phyloP scores from a whole-genome alignment of 2,113 vertebrate genomes.

The Oreotrochilus melanogaster region DNA sequence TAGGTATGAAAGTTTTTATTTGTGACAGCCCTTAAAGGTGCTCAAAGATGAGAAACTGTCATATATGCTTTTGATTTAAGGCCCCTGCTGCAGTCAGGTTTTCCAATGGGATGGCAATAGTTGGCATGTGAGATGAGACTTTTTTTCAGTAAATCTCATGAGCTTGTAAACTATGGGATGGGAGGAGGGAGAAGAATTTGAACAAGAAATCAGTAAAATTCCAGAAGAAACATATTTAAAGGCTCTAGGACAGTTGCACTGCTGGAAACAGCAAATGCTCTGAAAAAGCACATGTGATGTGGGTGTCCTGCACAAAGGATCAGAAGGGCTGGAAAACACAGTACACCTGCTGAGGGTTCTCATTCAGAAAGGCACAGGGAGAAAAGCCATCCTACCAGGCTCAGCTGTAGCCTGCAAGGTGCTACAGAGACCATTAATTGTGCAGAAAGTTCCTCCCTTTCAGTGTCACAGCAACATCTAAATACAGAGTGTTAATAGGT shows the following conservation, averaged over 20 bases:
- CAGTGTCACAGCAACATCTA: neutral
- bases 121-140: neutral
- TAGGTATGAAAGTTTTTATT: neutral
- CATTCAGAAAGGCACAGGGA: neutral
- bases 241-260: neutral
- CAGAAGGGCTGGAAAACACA: neutral
- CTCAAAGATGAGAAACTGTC: conserved; percentile 26
- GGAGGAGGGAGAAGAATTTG: neutral
- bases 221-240: neutral
- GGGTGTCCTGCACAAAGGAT: neutral
- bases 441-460: neutral
- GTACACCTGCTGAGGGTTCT: neutral
- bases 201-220: conserved; percentile 7
- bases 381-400: neutral
- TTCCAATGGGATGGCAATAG: neutral
- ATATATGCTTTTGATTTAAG: conserved; percentile 20
- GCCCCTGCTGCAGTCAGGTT: neutral
- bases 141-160: neutral
- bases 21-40: conserved; percentile 3
- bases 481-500: neutral
- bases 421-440: neutral
- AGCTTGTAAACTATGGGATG: neutral
- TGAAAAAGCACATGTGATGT: neutral
- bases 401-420: neutral
- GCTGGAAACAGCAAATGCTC: neutral